Evolutionary conservation across 2,888 invertebrate species (phyloP).

Genomic region (Mesorhabditis spiculigera): DNA sequence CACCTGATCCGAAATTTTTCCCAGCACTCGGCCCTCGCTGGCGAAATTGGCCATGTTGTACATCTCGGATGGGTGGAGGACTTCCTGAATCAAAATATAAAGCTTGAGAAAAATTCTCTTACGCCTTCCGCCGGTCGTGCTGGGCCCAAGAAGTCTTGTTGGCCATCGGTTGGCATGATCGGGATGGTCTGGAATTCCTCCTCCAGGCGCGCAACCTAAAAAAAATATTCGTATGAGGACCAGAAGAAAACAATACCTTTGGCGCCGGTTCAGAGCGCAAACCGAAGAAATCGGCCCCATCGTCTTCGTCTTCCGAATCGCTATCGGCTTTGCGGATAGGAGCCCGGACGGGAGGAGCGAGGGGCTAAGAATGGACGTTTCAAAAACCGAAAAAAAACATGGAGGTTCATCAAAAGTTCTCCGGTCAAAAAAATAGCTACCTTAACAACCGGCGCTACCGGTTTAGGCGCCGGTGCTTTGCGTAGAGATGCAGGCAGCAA

Average conservation of each 20-base stretch:
- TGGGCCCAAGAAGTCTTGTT: background rate
- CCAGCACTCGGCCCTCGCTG: background rate
- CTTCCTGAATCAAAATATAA: background rate
- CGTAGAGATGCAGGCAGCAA: background rate
- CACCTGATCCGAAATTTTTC: background rate
- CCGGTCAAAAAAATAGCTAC: background rate
- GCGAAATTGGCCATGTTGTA: conserved; percentile 4
- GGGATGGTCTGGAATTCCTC: background rate
- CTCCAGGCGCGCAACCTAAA: background rate
- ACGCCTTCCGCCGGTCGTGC: background rate
- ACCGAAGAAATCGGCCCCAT: background rate
- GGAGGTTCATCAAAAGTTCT: too few species aligned
- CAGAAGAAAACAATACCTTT: too few species aligned
- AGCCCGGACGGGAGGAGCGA: too few species aligned
- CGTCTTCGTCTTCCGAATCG: background rate
- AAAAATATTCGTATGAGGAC: background rate
- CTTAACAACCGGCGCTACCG: conserved; percentile 2
- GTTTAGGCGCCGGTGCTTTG: background rate
- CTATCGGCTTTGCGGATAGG: background rate
- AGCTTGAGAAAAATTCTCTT: background rate
- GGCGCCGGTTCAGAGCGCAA: background rate
- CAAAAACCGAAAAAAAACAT: too few species aligned
- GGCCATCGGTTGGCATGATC: background rate
- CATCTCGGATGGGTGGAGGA: background rate
- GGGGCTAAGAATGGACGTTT: too few species aligned